phyloP scores from a whole-genome alignment of 2,888 invertebrate genomes.

The Prenolepis imparis region DNA sequence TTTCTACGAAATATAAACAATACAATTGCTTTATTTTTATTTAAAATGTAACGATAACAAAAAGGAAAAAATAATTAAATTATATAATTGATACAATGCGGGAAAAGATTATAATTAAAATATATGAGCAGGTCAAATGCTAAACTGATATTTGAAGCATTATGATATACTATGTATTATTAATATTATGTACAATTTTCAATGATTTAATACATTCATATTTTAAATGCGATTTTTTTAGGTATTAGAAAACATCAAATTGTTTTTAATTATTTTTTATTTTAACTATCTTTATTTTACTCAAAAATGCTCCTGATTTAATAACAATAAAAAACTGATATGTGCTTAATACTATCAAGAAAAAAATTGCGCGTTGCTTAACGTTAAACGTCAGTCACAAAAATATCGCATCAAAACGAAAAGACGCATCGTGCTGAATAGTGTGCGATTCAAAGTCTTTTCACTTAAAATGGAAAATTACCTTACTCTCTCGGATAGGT shows the following conservation, averaged over 20 bases:
- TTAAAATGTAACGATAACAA: background rate
- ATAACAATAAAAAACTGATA: background rate
- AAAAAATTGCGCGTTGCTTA: background rate
- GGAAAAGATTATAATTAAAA: too few relatives aligned
- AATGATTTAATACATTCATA: too few relatives aligned
- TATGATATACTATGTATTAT: too few relatives aligned
- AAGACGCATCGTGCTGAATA: background rate
- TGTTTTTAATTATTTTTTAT: too few relatives aligned
- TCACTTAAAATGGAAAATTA: slow-evolving; percentile 25
- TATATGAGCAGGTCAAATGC: too few relatives aligned
- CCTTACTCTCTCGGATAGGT: slow-evolving; percentile 23
- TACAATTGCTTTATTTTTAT: background rate
- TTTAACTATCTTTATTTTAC: background rate
- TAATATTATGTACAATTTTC: too few relatives aligned
- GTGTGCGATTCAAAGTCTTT: slow-evolving; percentile 22
- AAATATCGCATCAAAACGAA: background rate
- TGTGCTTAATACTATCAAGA: background rate
- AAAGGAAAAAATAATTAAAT: too few relatives aligned
- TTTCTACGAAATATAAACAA: background rate
- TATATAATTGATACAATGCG: too few relatives aligned
- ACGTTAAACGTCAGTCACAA: background rate
- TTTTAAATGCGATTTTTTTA: too few relatives aligned
- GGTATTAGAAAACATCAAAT: too few relatives aligned
- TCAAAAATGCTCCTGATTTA: background rate
- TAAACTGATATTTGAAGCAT: too few relatives aligned